Evolutionary conservation across 2,113 vertebrate genomes (phyloP), one percentile per base, ranked within the genome.

Genomic region (Dromas ardeola): DNA sequence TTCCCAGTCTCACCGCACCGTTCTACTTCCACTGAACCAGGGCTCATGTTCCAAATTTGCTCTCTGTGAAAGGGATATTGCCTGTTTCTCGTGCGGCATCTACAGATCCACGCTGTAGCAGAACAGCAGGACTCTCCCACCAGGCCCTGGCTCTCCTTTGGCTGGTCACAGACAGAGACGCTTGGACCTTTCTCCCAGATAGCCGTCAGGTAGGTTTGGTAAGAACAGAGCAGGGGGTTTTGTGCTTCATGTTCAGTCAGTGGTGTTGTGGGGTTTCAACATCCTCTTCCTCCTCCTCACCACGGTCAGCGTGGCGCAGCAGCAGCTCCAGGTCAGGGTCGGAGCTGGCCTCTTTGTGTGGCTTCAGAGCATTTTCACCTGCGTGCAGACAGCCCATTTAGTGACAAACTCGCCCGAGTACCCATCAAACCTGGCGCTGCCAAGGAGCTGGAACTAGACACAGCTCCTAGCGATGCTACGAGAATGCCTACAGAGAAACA

Each of bases 271-370:
- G 88, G 25, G 94, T 98, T 94, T 98, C 97, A 29, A 98, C 32
- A 90, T 97, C 96, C 8, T 96, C 97, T 25, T 97, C 96, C 6
- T 93, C 95, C 5, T 95, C 97, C 4, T 97, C 97, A 15, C 96
- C 97, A 6, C 32, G 95, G n/a, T 95, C 97, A 50, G 94, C 42
- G 20, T 80, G 97, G 90, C 73, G 97, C 36, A 99, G 98, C 20
- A 99, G 98, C 66, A 99, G 95, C 97, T 99, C 98, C 45, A 99
- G 97, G 94, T 99, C 99, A 1, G 98, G 96, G 76, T 76, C 62
- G 5, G 98, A 97, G 88, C 95, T 98, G 52, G 96, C 84, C 22
- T 87, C 98, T 93, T 94, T 97, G 50, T 98, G 92, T 47, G 97
- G 96, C 65, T 98, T 98, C 18, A 88, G 69, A 29, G 82, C 43